Evolutionary conservation across 92 coral and sea anemone species (phyloP).

Genomic region (Siderastrea radians): DNA sequence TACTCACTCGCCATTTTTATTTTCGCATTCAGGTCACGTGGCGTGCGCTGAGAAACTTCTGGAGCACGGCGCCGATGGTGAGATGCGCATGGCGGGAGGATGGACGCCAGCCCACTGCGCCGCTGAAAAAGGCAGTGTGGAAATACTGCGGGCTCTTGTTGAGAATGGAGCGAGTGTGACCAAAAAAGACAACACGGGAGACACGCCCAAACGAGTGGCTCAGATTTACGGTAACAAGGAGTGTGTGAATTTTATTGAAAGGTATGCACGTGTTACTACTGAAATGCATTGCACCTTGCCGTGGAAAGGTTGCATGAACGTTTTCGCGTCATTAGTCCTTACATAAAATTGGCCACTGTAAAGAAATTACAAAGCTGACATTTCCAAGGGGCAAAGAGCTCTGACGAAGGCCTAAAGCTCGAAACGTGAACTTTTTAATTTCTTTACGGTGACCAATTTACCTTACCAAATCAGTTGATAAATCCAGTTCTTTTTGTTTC

Average conservation of each 20-base stretch:
- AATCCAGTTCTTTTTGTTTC: no score
- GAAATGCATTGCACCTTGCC: no score
- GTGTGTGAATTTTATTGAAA: slow-evolving; percentile 69
- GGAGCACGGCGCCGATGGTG: slow-evolving; percentile 90
- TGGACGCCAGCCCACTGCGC: slow-evolving; percentile 99
- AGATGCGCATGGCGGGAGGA: slow-evolving; percentile 97
- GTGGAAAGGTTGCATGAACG: no score
- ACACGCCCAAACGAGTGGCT: slow-evolving; percentile 91
- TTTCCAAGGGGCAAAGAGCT: no score
- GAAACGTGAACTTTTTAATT: no score
- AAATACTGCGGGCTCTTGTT: slow-evolving; percentile 84
- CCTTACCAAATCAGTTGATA: no score
- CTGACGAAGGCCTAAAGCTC: no score
- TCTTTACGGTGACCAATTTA: no score
- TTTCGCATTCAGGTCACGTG: slow-evolving; percentile 63
- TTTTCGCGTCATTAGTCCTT: no score
- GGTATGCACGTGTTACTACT: slow-evolving; percentile 32
- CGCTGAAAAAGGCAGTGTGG: slow-evolving; percentile 88
- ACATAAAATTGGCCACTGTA: no score
- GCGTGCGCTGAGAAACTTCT: slow-evolving; percentile 80
- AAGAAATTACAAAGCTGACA: no score
- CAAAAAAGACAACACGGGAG: slow-evolving; percentile 85
- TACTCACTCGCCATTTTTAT: neutral
- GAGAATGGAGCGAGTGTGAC: slow-evolving; percentile 76
- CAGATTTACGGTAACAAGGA: slow-evolving; percentile 73